Base-by-base conservation (phyloP, 2,797 vertebrate species). In the Falco columbarius region DNA sequence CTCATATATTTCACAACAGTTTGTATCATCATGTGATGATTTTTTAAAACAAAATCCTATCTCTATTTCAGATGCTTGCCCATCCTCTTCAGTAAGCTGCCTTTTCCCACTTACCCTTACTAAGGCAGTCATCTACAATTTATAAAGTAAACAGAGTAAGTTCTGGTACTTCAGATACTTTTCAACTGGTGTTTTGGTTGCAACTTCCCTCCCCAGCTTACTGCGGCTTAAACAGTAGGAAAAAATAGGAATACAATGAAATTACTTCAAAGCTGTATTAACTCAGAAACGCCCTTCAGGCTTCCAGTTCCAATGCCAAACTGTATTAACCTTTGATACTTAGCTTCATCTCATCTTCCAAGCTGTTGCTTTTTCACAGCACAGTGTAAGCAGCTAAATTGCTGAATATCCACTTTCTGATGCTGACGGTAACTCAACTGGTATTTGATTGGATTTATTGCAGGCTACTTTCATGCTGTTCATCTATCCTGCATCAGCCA, bases 201-300 rank as follows among this genome's bases (percentile, higher is more conserved):
- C 85, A 83, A 11, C 59, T 90, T 93, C 80, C 79, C 85, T 74
- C 38, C 14, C 15, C 5, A 3, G 27, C n/a, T 80, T 82, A 84
- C 21, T 44, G 29, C 4, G 12, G 42, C 42, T 82, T 84, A 56
- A 91, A 71, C 26, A 87, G 68, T 34, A 71, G 49, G 65, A 61
- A 92, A 84, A 90, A 88, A 62, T 4, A 86, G 58, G 42, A 89
- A 89, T 80, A 95, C 66, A 92, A 85, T 62, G 32, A 94, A 86
- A 91, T 72, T 72, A 86, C 73, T 89, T 91, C 85, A 96, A 94
- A 97, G 80, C 52, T 29, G 54, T 68, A 73, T 61, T 81, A 92
- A 93, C 32, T 72, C 19, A 90, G 56, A 89, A 89, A 36, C 51
- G 6, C n/a, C 67, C 77, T 94, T 94, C 80, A 42, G 80, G 76